Evolutionary conservation across 2,888 invertebrate species (phyloP), one percentile per base, ranked within the genome.

Genomic region (Campoplex capitator): DNA sequence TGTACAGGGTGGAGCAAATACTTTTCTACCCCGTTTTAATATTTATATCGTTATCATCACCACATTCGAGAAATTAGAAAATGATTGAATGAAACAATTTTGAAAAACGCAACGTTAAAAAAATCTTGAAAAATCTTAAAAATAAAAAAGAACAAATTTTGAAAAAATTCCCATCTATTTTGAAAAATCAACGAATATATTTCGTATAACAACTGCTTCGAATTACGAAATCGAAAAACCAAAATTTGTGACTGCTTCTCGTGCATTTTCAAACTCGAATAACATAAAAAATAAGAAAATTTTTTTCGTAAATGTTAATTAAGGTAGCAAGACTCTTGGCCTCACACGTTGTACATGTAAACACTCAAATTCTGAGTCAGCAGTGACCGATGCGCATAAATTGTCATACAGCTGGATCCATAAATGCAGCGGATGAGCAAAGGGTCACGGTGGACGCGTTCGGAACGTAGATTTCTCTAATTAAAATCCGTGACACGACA

Each of bases 321-420:
- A 32, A 62, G 16, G 16, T 16, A 28, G 32, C 16, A 62, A 32
- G 32, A 32, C 32, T 62, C 13, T 1, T 32, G 7, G 16, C 32
- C n/a, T 32, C 32, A 32, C 62, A 62, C 32, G 18, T 51, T 54
- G 70, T 48, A 56, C n/a, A 48, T 16, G 58, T 51, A 54, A 77
- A 77, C 73, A 85, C 85, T 56, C 45, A 67, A 77, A 81, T 85
- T 77, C 81, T 81, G 85, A 77, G 85, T 85, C 85, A 85, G 85
- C 81, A 77, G 77, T 85, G 85, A 81, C 76, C 85, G 81, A 77
- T 73, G 77, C 76, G 73, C 85, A 85, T 85, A 81, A 85, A 85
- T 85, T 75, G 80, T 68, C 58, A 68, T 85, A 45, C 73, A 73
- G 67, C 77, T 73, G 85, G 67, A 85, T 85, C 85, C 85, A 85